Conservation (phyloP, 2,888 invertebrate species). For the Unio pictorum region DNA sequence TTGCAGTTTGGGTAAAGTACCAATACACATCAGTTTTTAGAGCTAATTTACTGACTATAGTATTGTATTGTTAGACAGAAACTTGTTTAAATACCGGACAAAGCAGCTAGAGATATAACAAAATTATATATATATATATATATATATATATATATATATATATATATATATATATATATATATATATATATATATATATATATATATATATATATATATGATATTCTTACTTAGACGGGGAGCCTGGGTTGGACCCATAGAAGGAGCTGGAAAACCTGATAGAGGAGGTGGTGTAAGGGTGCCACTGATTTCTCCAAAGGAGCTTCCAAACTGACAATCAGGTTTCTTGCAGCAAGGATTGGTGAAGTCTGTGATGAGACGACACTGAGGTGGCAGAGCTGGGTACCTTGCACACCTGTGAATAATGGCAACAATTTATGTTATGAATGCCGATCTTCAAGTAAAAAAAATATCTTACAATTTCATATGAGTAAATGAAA, state of each 20-base stretch:
- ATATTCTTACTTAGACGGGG: background rate
- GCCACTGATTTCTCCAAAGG: slow-evolving; percentile 35
- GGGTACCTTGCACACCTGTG: slow-evolving; percentile 42
- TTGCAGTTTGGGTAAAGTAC: too few species aligned
- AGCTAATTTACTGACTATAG: too few species aligned
- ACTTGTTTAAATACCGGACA: too few species aligned
- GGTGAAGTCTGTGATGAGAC: slow-evolving; percentile 46
- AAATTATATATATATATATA: too few species aligned
- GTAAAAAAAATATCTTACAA: too few species aligned
- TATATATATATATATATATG: background rate
- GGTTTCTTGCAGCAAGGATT: slow-evolving; percentile 55
- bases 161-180: slow-evolving; percentile 2
- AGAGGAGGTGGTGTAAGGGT: slow-evolving; percentile 32
- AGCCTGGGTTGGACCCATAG: slow-evolving; percentile 18
- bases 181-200: background rate
- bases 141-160: slow-evolving; percentile 6
- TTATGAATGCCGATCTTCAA: too few species aligned
- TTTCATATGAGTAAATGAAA: too few species aligned
- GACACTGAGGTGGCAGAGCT: slow-evolving; percentile 43
- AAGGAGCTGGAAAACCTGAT: slow-evolving; percentile 14
- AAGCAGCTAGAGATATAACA: too few species aligned
- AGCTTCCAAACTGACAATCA: slow-evolving; percentile 41
- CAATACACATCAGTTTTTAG: too few species aligned
- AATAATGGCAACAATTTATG: too few species aligned
- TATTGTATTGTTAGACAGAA: too few species aligned